Evolutionary conservation across 2,113 vertebrate species (phyloP).

Genomic region (Colinus virginianus): DNA sequence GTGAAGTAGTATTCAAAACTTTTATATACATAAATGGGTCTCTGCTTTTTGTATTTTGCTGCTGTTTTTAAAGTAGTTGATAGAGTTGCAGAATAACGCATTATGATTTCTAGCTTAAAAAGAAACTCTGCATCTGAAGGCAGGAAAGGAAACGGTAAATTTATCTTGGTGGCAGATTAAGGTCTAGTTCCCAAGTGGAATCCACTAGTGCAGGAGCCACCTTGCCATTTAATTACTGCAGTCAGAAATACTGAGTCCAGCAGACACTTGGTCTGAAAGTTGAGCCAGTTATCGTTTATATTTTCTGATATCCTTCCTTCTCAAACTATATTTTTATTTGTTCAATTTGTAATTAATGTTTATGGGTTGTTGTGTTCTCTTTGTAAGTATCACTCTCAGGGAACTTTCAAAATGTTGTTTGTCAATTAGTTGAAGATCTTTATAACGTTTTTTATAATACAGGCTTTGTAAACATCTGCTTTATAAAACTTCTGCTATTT

Average conservation of each 20-base stretch:
- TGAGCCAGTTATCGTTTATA: not conserved
- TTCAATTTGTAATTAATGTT: not conserved
- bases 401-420: not conserved
- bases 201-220: not conserved
- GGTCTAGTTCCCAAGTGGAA: not conserved
- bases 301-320: not conserved
- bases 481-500: not conserved
- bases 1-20: not conserved
- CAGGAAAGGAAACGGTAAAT: not conserved
- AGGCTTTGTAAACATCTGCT: not conserved
- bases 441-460: not conserved
- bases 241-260: not conserved
- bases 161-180: not conserved
- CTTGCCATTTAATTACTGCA: not conserved
- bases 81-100: conserved; percentile 26
- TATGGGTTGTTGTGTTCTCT: not conserved
- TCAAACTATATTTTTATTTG: not conserved
- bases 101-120: not conserved
- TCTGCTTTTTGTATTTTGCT: conserved; percentile 35
- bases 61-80: not conserved
- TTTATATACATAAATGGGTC: conserved; percentile 11
- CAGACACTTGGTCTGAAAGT: not conserved
- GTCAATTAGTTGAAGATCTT: conserved; percentile 9
- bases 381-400: not conserved
- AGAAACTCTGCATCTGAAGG: not conserved